A percentile compares a stretch with the other conserved stretches of the same genome.
phyloP scores from a whole-genome alignment of 1,140 invertebrate genomes.

The Drosophila lowei region DNA sequence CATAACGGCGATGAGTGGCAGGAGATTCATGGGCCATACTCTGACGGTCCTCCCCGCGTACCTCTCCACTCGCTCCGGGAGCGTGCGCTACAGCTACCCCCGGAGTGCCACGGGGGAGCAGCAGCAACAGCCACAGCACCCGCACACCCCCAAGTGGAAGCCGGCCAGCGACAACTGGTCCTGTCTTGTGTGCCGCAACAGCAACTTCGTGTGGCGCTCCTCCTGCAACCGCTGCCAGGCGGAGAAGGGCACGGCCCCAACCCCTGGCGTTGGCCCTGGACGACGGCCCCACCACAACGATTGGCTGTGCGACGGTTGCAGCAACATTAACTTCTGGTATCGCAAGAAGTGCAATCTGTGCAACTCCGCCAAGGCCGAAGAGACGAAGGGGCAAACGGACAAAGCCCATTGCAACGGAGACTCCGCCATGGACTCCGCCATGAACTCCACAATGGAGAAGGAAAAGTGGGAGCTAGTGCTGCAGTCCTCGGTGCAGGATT shows the following conservation, averaged over 20 bases:
- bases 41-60: constrained; percentile 64
- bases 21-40: constrained; percentile 46
- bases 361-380: constrained; percentile 22
- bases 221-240: constrained; percentile 59
- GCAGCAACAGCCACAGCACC: constrained; percentile 27
- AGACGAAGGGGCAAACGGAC: constrained; percentile 34
- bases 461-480: background rate
- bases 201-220: constrained; percentile 68
- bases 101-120: constrained; percentile 12
- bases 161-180: constrained; percentile 67
- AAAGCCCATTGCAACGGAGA: constrained; percentile 32
- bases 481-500: background rate
- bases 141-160: constrained; percentile 57
- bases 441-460: constrained; percentile 3
- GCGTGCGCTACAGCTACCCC: constrained; percentile 55
- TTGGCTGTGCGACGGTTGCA: constrained; percentile 55
- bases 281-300: constrained; percentile 38
- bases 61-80: constrained; percentile 42
- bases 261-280: background rate
- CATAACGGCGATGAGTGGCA: constrained; percentile 43
- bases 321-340: constrained; percentile 66
- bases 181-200: constrained; percentile 55
- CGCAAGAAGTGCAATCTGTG: constrained; percentile 65
- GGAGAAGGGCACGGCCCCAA: constrained; percentile 14
- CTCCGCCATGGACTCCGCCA: background rate